phyloP scores from a whole-genome alignment of 2,113 vertebrate species.

The Opisthocomus hoazin region DNA sequence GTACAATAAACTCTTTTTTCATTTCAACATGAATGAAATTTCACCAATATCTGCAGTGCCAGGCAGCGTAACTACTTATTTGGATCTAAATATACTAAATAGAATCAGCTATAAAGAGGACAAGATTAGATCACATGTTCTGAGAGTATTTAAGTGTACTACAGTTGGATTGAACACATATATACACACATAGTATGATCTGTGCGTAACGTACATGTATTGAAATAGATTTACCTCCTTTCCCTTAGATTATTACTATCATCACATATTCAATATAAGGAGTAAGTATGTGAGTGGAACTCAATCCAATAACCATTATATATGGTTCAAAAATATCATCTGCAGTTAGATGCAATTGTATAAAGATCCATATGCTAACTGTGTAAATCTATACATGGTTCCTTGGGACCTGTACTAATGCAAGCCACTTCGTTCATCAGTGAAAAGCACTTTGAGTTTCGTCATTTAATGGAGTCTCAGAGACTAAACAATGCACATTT shows the following conservation, averaged over 20 bases:
- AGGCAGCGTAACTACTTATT: neutral
- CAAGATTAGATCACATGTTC: neutral
- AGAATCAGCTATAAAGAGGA: neutral
- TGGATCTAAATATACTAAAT: neutral
- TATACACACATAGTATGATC: neutral
- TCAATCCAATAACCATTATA: neutral
- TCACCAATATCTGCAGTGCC: neutral
- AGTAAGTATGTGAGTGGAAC: neutral
- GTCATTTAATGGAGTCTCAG: neutral
- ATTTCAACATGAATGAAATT: neutral
- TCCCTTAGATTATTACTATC: neutral
- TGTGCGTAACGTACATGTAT: accelerated
- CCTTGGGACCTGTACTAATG: neutral
- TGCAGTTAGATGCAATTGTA: neutral
- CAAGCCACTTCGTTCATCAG: neutral
- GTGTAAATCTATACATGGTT: neutral
- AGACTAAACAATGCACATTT: neutral
- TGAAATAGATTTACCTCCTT: neutral
- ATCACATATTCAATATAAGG: neutral
- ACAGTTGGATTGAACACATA: neutral
- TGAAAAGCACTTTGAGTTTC: neutral
- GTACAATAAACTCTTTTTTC: neutral
- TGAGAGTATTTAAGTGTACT: neutral
- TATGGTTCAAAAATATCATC: neutral
- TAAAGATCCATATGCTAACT: neutral